Evolutionary conservation across 1,140 invertebrate genomes (phyloP), one percentile per base, ranked within the genome.

Genomic region (Zophobas atratus): DNA sequence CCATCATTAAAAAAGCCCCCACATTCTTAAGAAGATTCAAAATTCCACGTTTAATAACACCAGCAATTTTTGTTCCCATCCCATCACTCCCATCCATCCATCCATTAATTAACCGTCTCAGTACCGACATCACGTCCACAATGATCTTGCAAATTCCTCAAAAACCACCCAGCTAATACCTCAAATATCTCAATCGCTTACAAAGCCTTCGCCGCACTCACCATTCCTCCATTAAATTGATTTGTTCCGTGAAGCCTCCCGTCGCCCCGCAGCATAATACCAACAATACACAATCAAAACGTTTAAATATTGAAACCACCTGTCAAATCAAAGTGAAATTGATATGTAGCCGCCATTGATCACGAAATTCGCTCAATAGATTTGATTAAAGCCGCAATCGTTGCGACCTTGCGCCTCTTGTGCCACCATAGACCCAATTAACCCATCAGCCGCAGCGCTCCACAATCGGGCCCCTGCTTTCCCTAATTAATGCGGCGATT

Each of bases 301-400:
- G 53, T 57, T 75, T 75, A 75, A 75, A 60, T 75, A 72, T 72
- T 72, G 70, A 72, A 72, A 34, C 35, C 39, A 20, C 33, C 73
- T 55, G 73, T 75, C 73, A 75, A 75, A 75, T 75, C 73, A 75
- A 56, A 75, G 35, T 32, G 73, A 75, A 75, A 75, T 75, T 75
- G 73, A 75, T 41, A 75, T 75, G 73, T 75, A 38, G 38, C 53
- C 53, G 73, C 73, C 39, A 75, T 75, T 72, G 70, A 57, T 60
- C 73, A 41, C 73, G 33, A 20, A 43, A 41, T 74, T 75, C 34
- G n/a, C 8, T 75, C 36, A 63, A 75, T 75, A 33, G 55, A 38
- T 34, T 51, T 63, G 38, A 75, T 75, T 75, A 48, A 3, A 35
- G 56, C 1, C 8, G 55, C 33, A 36, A 46, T 8, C 43, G 43